These are phyloP conservation scores for Calosoma granatense DNA, from an alignment of 1,140 invertebrate genomes.

Conservation along the genomic window DNA sequence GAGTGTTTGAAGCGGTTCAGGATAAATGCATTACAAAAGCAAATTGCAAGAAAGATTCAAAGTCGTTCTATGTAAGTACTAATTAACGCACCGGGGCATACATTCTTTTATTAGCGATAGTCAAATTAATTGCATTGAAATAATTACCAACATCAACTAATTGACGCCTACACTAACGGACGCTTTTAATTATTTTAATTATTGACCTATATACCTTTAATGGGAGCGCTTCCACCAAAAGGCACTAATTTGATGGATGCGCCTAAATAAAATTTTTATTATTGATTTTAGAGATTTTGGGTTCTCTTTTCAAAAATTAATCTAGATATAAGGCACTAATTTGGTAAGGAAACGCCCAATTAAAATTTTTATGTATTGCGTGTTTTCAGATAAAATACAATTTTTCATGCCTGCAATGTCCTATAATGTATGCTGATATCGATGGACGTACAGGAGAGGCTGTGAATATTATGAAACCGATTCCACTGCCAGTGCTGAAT, in stretches of 20 bases:
- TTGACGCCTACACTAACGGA: no score
- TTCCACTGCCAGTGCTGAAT: slow-evolving; percentile 59
- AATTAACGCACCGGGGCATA: no score
- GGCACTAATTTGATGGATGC: no score
- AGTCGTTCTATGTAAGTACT: slow-evolving; percentile 63
- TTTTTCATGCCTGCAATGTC: slow-evolving; percentile 57
- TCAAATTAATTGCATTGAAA: not conserved
- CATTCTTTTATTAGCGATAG: no score
- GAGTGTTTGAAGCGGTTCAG: slow-evolving; percentile 67
- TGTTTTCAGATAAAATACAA: slow-evolving; percentile 54
- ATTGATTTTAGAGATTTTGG: not conserved
- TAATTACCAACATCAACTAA: not conserved
- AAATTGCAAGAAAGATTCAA: slow-evolving; percentile 71
- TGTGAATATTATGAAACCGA: slow-evolving; percentile 40
- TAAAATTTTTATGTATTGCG: slow-evolving; percentile 13
- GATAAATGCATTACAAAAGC: slow-evolving; percentile 72
- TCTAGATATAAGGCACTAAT: not conserved
- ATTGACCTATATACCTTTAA: no score
- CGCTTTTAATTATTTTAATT: no score
- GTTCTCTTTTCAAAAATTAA: not conserved
- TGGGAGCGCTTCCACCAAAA: no score
- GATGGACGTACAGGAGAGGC: slow-evolving; percentile 47
- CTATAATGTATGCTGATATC: slow-evolving; percentile 45
- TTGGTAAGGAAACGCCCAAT: not conserved
- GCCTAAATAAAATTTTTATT: not conserved